phyloP scores from a whole-genome alignment of 2,888 invertebrate genomes.

The Sminthurides aquaticus region DNA sequence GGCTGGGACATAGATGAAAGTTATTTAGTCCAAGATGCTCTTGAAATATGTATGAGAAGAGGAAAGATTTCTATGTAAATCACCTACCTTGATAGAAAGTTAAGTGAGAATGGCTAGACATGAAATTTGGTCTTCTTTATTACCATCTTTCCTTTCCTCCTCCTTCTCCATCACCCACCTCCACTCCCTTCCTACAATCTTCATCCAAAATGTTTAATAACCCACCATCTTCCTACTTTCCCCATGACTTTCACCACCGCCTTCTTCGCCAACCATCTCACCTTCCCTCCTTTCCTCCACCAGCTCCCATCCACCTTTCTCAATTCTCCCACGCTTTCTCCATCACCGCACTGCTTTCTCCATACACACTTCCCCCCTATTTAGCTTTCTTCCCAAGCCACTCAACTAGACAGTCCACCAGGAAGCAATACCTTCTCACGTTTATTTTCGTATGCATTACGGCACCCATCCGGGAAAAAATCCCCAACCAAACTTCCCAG shows the following conservation, averaged over 20 bases:
- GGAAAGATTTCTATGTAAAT: conserved; percentile 21
- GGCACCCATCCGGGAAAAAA: conserved; percentile 28
- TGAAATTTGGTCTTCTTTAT: background rate
- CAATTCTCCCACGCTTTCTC: background rate
- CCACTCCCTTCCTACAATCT: background rate
- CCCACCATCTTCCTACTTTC: background rate
- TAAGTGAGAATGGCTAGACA: conserved; percentile 9
- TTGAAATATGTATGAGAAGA: conserved; percentile 21
- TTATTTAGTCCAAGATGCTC: conserved; percentile 13
- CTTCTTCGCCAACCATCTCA: background rate
- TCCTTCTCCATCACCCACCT: background rate
- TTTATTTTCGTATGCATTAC: conserved; percentile 43
- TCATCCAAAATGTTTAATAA: background rate
- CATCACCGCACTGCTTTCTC: no score
- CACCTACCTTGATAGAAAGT: conserved; percentile 19
- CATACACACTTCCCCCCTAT: no score
- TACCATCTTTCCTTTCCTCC: background rate
- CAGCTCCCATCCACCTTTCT: background rate
- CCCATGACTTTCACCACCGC: background rate
- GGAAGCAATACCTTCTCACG: conserved; percentile 4
- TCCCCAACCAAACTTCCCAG: conserved; percentile 15
- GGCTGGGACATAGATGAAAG: conserved; percentile 11
- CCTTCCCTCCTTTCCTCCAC: background rate
- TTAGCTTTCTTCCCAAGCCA: no score
- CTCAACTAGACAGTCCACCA: no score